phyloP scores from a whole-genome alignment of 2,113 vertebrate species.

The Nothocercus julius region DNA sequence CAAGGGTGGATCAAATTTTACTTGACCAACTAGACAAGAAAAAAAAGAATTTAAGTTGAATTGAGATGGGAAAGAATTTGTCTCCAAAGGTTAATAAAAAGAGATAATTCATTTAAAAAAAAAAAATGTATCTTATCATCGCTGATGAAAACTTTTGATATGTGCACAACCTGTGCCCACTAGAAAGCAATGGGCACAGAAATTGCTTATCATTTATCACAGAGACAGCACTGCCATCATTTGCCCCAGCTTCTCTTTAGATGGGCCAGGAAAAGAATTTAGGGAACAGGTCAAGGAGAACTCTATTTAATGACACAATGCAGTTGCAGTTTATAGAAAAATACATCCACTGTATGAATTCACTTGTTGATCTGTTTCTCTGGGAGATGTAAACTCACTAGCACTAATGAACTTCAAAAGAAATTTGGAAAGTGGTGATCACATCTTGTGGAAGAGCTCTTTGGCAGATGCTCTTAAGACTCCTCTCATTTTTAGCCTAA shows the following conservation, averaged over 20 bases:
- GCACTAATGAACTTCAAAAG: background rate
- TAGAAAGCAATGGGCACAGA: background rate
- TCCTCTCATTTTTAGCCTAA: background rate
- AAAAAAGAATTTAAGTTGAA: background rate
- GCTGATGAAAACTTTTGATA: background rate
- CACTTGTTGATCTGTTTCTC: background rate
- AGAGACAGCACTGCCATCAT: background rate
- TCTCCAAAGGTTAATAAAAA: background rate
- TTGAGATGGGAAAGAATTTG: background rate
- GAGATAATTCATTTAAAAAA: background rate
- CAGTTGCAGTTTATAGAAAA: background rate
- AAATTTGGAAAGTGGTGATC: background rate
- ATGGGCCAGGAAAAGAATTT: background rate
- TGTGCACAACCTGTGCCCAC: background rate
- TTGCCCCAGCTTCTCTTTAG: background rate
- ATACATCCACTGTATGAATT: background rate
- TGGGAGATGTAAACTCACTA: background rate
- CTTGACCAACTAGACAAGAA: constrained; percentile 85
- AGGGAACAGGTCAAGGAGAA: background rate
- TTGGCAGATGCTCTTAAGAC: background rate
- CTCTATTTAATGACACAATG: background rate
- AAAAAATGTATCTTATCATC: background rate
- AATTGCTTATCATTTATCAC: background rate
- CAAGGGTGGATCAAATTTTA: constrained; percentile 95
- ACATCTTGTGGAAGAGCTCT: background rate